A percentile compares a stretch with the other conserved stretches of the same genome.
phyloP scores from a whole-genome alignment of 35 echinoderm and acorn worm genomes.

The Heliocidaris tuberculata region DNA sequence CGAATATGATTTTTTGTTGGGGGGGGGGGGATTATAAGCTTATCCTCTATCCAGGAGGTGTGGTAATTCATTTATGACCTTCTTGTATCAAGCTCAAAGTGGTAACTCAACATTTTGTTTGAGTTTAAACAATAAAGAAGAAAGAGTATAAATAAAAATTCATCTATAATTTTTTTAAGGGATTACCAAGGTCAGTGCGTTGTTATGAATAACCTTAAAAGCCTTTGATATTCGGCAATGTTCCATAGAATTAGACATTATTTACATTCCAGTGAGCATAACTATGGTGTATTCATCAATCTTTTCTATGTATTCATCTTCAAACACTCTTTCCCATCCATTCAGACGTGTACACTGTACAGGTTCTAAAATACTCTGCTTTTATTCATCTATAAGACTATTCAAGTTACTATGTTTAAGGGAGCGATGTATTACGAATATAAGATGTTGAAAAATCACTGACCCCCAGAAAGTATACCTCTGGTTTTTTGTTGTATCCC shows the following conservation, averaged over 20 bases:
- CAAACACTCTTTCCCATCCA: too few relatives aligned
- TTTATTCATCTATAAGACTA: too few relatives aligned
- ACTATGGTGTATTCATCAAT: not conserved
- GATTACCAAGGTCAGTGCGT: not conserved
- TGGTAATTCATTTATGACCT: not conserved
- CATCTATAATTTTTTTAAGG: not conserved
- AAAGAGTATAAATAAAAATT: not conserved
- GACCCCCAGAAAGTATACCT: too few relatives aligned
- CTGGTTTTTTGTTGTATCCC: too few relatives aligned
- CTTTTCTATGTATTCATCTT: too few relatives aligned
- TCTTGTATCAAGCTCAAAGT: not conserved
- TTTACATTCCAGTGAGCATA: not conserved
- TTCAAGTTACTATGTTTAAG: too few relatives aligned
- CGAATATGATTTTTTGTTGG: not conserved
- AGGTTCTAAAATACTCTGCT: too few relatives aligned
- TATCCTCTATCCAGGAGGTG: not conserved
- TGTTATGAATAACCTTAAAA: not conserved
- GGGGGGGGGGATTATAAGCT: not conserved
- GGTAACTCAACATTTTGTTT: not conserved
- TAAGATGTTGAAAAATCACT: too few relatives aligned
- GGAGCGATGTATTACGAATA: too few relatives aligned
- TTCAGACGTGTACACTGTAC: too few relatives aligned
- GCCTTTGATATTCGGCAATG: not conserved
- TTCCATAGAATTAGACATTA: not conserved
- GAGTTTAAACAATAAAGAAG: not conserved